Conservation (phyloP, 2,888 invertebrate species). For the Malacosoma neustria region DNA sequence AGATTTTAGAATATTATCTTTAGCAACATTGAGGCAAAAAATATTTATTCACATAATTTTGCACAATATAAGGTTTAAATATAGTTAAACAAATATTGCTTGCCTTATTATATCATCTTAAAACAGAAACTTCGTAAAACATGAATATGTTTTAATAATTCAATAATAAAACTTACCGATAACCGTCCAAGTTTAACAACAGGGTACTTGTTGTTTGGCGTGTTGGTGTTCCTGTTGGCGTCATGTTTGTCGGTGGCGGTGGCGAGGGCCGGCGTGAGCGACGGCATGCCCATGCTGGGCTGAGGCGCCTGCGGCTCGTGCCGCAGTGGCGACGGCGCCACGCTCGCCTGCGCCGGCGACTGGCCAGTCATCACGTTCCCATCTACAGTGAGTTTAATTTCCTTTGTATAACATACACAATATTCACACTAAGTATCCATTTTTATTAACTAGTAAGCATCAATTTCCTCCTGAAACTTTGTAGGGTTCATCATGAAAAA, state of each 20-base stretch:
- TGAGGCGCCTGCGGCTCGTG: constrained; percentile 69
- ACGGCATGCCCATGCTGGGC: constrained; percentile 63
- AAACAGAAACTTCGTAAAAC: neutral
- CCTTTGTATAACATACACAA: no score
- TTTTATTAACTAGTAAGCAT: no score
- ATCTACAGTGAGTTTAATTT: no score
- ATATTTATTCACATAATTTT: no score
- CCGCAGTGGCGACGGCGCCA: constrained; percentile 72
- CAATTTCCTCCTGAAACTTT: no score
- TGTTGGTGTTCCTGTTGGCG: constrained; percentile 34
- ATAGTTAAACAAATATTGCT: no score
- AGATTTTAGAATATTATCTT: no score
- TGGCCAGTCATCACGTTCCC: constrained; percentile 69
- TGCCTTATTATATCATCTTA: no score
- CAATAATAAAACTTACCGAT: constrained; percentile 48
- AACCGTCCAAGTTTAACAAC: constrained; percentile 66
- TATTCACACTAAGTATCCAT: no score
- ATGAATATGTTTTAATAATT: no score
- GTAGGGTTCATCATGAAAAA: no score
- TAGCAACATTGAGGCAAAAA: neutral
- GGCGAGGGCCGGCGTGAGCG: constrained; percentile 13
- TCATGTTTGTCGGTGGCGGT: constrained; percentile 47
- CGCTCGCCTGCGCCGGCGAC: constrained; percentile 78
- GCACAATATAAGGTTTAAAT: no score
- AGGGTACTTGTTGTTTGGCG: constrained; percentile 51